These are phyloP conservation scores for Globodera rostochiensis DNA, from an alignment of 1,140 invertebrate genomes.

Conservation along the genomic window DNA sequence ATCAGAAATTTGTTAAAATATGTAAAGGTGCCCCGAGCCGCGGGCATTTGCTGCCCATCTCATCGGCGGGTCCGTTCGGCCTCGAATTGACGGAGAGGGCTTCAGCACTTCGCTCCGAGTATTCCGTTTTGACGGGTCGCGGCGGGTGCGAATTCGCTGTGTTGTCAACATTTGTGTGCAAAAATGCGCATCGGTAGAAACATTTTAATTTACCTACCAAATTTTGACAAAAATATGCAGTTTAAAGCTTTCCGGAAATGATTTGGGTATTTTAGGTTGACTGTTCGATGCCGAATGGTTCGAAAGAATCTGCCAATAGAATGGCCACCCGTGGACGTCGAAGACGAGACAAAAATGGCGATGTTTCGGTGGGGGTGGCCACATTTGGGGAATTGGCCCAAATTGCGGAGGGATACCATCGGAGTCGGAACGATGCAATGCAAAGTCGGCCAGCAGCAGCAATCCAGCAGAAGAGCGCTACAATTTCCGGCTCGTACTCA, in stretches of 20 bases:
- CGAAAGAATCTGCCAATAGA: constrained; percentile 21
- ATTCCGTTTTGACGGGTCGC: constrained; percentile 63
- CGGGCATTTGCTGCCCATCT: constrained; percentile 47
- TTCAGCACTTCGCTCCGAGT: constrained; percentile 62
- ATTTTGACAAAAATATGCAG: constrained; percentile 28
- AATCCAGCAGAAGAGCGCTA: constrained; percentile 3
- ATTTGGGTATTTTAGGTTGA: constrained; percentile 20
- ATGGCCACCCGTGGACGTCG: constrained; percentile 3
- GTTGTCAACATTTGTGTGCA: constrained; percentile 62
- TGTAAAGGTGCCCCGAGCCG: constrained; percentile 58
- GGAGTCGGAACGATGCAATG: constrained; percentile 7
- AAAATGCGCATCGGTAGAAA: constrained; percentile 36
- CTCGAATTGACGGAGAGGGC: constrained; percentile 47
- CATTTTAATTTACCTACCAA: constrained; percentile 9
- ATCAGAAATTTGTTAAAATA: constrained; percentile 12
- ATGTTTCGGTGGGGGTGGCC: constrained; percentile 17
- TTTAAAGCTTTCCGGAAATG: too few species aligned
- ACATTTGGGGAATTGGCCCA: constrained; percentile 41
- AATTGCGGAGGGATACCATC: constrained; percentile 45
- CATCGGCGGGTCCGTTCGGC: constrained; percentile 4
- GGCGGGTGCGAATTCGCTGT: constrained; percentile 60
- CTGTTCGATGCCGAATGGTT: background rate
- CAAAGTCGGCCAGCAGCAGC: background rate
- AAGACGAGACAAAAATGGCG: constrained; percentile 19
- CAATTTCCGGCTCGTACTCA: constrained; percentile 46